A percentile compares a stretch with the other conserved stretches of the same genome.
These are phyloP conservation scores for Psephotus haematonotus DNA, from an alignment of 2,113 vertebrate species.

Conservation along the genomic window DNA sequence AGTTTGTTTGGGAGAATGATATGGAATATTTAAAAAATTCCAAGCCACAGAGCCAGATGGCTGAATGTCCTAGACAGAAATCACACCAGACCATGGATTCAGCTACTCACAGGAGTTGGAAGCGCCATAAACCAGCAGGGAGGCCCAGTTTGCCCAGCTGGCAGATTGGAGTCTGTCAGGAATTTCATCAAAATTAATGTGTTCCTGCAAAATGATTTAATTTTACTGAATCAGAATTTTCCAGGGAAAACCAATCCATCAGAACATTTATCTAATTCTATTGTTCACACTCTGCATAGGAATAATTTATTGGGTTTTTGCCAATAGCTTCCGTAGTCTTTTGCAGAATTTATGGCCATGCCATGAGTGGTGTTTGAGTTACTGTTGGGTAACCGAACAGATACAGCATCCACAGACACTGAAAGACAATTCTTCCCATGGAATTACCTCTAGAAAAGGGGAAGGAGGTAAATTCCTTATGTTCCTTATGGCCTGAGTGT, in stretches of 20 bases:
- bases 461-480: not conserved
- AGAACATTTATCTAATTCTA: not conserved
- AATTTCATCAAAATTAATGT: not conserved
- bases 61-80: not conserved
- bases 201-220: not conserved
- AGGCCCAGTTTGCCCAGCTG: not conserved
- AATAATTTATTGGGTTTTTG: not conserved
- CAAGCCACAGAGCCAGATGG: constrained; percentile 22
- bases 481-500: not conserved
- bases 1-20: not conserved
- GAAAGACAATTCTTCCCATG: not conserved
- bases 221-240: constrained; percentile 8
- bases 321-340: not conserved
- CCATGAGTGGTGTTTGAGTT: not conserved
- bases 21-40: not conserved
- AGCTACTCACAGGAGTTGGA: not conserved
- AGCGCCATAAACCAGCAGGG: constrained; percentile 24
- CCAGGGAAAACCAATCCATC: not conserved
- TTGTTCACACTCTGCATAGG: not conserved
- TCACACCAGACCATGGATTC: constrained; percentile 3
- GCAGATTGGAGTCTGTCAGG: not conserved
- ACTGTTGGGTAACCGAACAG: not conserved
- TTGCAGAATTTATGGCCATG: not conserved
- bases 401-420: not conserved
- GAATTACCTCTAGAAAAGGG: not conserved